Evolutionary conservation across 37 sponge, comb jelly and placozoan genomes (phyloP).

Genomic region (Aplysina aerophoba): DNA sequence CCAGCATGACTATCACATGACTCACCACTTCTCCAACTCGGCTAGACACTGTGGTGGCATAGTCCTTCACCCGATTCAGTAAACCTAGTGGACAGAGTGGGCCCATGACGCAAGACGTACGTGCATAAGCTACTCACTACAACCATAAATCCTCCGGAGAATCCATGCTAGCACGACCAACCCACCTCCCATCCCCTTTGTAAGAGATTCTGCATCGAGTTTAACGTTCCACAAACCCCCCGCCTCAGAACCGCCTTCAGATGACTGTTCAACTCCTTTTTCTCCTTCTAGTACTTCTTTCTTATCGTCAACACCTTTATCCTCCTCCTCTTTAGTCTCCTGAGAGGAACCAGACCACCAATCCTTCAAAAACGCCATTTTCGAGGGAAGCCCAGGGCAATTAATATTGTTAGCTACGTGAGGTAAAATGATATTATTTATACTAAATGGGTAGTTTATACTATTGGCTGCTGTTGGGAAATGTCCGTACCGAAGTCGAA

Average conservation of each 20-base stretch:
- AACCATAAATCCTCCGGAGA: neutral
- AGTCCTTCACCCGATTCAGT: slow-evolving; percentile 44
- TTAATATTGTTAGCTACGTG: neutral
- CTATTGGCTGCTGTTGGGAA: neutral
- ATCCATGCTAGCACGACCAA: no score
- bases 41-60: slow-evolving; percentile 53
- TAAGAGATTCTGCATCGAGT: neutral
- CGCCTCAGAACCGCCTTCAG: slow-evolving; percentile 12
- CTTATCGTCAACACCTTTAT: neutral
- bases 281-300: slow-evolving; percentile 21
- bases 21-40: slow-evolving; percentile 40
- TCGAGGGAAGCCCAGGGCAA: neutral
- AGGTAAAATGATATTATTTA: neutral
- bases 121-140: neutral
- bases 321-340: slow-evolving; percentile 14
- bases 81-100: neutral
- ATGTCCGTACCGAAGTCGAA: no score
- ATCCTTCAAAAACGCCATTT: slow-evolving; percentile 15
- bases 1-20: slow-evolving; percentile 8
- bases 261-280: neutral
- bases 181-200: neutral
- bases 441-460: neutral
- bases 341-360: slow-evolving; percentile 21
- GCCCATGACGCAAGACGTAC: neutral
- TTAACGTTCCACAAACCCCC: slow-evolving; percentile 18